These are phyloP conservation scores for Apantesis nais DNA, from an alignment of 2,888 invertebrate species.

Conservation along the genomic window DNA sequence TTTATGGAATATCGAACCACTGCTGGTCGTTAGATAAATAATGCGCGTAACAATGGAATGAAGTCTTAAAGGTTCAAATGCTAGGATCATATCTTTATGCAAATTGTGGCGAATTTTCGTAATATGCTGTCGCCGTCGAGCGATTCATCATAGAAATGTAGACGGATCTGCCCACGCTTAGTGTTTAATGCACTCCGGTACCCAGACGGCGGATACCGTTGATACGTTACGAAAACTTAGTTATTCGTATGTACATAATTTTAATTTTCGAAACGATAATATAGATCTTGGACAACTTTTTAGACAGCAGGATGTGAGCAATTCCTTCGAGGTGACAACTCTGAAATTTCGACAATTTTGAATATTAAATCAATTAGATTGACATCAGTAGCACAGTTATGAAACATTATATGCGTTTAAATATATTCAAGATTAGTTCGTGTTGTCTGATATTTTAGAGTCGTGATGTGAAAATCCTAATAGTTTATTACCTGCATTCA, in stretches of 20 bases:
- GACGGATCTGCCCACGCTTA: conserved; percentile 79
- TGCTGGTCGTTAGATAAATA: conserved; percentile 69
- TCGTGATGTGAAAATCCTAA: conserved; percentile 19
- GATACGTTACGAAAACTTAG: conserved; percentile 60
- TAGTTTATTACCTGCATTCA: conserved; percentile 4
- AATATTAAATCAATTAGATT: conserved; percentile 5
- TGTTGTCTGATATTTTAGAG: conserved; percentile 8
- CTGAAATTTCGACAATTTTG: conserved; percentile 12
- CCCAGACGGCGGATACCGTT: conserved; percentile 48
- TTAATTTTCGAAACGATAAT: conserved; percentile 42
- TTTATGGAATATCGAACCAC: conserved; percentile 51
- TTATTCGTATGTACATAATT: conserved; percentile 51
- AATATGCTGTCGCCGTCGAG: conserved; percentile 70
- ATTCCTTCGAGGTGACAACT: conserved; percentile 9
- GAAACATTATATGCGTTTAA: conserved; percentile 12
- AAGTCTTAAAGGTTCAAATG: conserved; percentile 51
- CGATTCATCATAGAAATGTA: conserved; percentile 84
- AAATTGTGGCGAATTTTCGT: conserved; percentile 81
- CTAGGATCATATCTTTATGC: conserved; percentile 75
- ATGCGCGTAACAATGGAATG: conserved; percentile 65
- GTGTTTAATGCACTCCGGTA: conserved; percentile 65
- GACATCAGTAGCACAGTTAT: conserved; percentile 10
- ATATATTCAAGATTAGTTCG: not conserved
- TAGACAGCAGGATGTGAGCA: conserved; percentile 12
- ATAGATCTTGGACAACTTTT: conserved; percentile 31